Percentiles rank a stretch among this genome's conserved stretches.
These are phyloP conservation scores for Sminthurinus aureus DNA, from an alignment of 2,888 invertebrate species.

Conservation along the genomic window DNA sequence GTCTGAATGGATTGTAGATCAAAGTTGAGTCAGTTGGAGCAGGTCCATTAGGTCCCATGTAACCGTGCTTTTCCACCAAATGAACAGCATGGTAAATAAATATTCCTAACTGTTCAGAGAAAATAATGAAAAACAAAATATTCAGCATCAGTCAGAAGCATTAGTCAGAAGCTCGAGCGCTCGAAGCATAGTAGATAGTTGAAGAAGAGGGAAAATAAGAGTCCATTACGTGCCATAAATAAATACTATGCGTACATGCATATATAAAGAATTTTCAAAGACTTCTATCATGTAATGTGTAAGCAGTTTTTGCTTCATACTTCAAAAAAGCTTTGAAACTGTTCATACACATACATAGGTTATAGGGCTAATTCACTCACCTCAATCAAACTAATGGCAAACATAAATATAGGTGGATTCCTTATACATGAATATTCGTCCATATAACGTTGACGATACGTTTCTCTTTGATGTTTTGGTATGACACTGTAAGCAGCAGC, in stretches of 20 bases:
- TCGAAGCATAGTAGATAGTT: no score
- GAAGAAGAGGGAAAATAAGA: neutral
- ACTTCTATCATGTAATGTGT: neutral
- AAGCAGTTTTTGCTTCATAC: no score
- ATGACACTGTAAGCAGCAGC: slow-evolving; percentile 64
- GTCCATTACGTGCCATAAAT: neutral
- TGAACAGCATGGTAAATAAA: slow-evolving; percentile 67
- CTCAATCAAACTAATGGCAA: slow-evolving; percentile 86
- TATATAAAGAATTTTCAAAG: neutral
- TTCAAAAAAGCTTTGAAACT: no score
- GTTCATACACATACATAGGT: neutral
- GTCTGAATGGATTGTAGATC: slow-evolving; percentile 86
- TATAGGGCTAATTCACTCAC: slow-evolving; percentile 64
- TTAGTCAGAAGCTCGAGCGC: slow-evolving; percentile 24
- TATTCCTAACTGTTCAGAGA: slow-evolving; percentile 64
- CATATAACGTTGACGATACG: slow-evolving; percentile 80
- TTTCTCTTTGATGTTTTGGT: slow-evolving; percentile 70
- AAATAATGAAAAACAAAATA: no score
- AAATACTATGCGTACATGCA: neutral
- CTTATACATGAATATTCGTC: slow-evolving; percentile 93
- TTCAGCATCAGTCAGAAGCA: neutral
- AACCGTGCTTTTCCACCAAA: slow-evolving; percentile 61
- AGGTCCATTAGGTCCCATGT: slow-evolving; percentile 67
- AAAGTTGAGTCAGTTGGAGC: slow-evolving; percentile 79
- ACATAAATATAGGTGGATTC: slow-evolving; percentile 85